phyloP scores from a whole-genome alignment of 2,888 invertebrate species.

The Boloria euphrosyne region DNA sequence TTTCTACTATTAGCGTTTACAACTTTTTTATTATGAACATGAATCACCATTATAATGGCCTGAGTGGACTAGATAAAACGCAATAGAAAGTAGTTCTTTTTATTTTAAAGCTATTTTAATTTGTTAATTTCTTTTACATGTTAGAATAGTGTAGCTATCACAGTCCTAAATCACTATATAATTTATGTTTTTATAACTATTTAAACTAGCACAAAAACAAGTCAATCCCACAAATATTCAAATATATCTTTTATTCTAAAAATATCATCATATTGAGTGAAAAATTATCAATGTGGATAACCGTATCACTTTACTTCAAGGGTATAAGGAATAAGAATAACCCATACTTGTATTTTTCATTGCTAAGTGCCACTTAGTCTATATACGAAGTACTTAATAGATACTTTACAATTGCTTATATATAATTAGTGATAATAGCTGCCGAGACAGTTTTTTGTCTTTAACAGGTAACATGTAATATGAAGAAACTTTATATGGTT shows the following conservation, averaged over 20 bases:
- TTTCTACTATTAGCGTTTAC: neutral
- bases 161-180: no score
- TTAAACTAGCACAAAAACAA: no score
- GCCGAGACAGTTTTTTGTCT: neutral
- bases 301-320: neutral
- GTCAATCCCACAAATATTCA: no score
- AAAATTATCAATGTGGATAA: neutral
- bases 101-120: neutral
- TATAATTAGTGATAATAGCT: neutral
- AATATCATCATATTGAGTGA: neutral
- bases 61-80: constrained; percentile 11
- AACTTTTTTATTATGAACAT: constrained; percentile 10
- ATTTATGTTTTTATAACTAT: no score
- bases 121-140: neutral
- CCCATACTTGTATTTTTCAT: neutral
- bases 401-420: neutral
- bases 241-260: no score
- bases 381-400: neutral
- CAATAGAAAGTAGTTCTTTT: constrained; percentile 12
- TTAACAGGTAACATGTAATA: neutral
- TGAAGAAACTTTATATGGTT: no score
- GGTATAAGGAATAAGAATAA: neutral
- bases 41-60: constrained; percentile 9
- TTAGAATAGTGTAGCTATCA: no score
- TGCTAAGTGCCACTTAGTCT: constrained; percentile 1